Percentiles rank a stretch among this genome's conserved stretches.
Conservation (phyloP, 2,797 vertebrate species). For the Remorina albescens region DNA sequence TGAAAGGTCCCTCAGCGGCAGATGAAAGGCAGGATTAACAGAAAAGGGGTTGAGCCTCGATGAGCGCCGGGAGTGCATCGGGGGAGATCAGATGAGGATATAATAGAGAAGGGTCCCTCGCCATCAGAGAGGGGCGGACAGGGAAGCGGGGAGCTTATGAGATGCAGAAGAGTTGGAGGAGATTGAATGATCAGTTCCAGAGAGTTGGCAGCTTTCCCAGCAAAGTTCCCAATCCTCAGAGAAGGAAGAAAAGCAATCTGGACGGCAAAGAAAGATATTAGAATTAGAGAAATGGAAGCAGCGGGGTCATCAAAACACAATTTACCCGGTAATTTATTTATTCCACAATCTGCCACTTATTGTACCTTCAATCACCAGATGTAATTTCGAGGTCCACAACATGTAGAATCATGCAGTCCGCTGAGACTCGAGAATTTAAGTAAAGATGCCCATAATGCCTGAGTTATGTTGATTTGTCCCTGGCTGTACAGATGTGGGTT, state of each 20-base stretch:
- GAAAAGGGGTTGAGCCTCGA: slow-evolving; percentile 69
- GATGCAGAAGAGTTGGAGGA: slow-evolving; percentile 72
- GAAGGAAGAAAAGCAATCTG: slow-evolving; percentile 58
- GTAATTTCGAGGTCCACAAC: slow-evolving; percentile 19
- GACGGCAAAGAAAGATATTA: slow-evolving; percentile 59
- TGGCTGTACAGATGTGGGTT: slow-evolving; percentile 3
- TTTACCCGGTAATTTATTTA: slow-evolving; percentile 34
- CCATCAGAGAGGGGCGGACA: slow-evolving; percentile 55
- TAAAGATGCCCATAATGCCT: neutral
- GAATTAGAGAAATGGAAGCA: slow-evolving; percentile 55
- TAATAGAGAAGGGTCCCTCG: slow-evolving; percentile 76
- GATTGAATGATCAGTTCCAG: slow-evolving; percentile 76
- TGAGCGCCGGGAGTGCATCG: slow-evolving; percentile 70
- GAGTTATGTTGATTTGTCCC: neutral
- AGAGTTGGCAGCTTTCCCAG: slow-evolving; percentile 72
- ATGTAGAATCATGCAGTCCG: neutral
- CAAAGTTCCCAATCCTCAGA: slow-evolving; percentile 62
- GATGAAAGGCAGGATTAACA: slow-evolving; percentile 81
- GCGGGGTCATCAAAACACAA: slow-evolving; percentile 57
- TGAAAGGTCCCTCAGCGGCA: slow-evolving; percentile 70
- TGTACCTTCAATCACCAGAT: slow-evolving; percentile 33
- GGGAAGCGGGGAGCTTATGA: slow-evolving; percentile 53
- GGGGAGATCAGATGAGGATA: slow-evolving; percentile 77
- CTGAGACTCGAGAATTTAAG: slow-evolving; percentile 3
- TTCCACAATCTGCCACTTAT: slow-evolving; percentile 23